A percentile compares a stretch with the other conserved stretches of the same genome.
Evolutionary conservation across 2,888 invertebrate species (phyloP).

Genomic region (Amblyjoppa fuscipennis): DNA sequence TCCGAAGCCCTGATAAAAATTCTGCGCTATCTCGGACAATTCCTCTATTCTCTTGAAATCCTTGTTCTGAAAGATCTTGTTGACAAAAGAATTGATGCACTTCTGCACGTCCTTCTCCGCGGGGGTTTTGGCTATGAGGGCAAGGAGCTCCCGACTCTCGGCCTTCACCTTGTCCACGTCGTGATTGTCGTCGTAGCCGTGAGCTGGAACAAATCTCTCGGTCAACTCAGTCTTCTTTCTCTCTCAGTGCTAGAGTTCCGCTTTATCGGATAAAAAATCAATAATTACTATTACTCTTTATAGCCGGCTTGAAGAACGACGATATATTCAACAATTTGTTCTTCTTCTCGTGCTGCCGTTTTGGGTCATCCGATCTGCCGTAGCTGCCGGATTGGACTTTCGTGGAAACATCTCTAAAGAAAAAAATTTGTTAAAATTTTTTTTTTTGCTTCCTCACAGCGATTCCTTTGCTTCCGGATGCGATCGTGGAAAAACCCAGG

Average conservation of each 20-base stretch:
- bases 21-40: conserved; percentile 95
- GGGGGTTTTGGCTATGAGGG: conserved; percentile 78
- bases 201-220: conserved; percentile 77
- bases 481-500: no score
- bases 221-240: background rate
- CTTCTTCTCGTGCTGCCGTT: conserved; percentile 91
- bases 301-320: conserved; percentile 91
- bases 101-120: conserved; percentile 89
- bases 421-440: background rate
- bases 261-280: background rate
- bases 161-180: conserved; percentile 86
- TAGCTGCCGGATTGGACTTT: conserved; percentile 87
- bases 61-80: conserved; percentile 88
- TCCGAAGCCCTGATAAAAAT: conserved; percentile 93
- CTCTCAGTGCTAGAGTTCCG: background rate
- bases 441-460: no score
- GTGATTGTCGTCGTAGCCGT: conserved; percentile 85
- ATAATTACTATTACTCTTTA: conserved; percentile 85
- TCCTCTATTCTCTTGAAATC: conserved; percentile 91
- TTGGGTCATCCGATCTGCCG: conserved; percentile 94
- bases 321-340: conserved; percentile 91
- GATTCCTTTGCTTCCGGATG: no score
- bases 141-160: conserved; percentile 82
- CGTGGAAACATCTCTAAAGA: conserved; percentile 57
- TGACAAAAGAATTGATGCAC: conserved; percentile 89